phyloP scores from a whole-genome alignment of 2,888 invertebrate species.

The Dryobotodes eremita region DNA sequence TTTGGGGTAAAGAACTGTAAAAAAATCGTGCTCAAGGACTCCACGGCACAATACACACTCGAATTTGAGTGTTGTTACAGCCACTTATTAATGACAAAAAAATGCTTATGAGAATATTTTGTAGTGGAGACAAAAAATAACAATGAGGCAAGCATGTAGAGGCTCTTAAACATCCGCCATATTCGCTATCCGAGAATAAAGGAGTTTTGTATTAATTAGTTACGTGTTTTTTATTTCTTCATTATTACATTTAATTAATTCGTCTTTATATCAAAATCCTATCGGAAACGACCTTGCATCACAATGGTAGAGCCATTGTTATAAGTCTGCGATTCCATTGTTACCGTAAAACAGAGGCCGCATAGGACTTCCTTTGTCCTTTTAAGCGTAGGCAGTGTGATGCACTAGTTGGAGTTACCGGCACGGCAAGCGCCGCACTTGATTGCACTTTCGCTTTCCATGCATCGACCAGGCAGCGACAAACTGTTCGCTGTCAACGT shows the following conservation, averaged over 20 bases:
- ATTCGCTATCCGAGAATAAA: constrained; percentile 20
- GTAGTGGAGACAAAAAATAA: constrained; percentile 54
- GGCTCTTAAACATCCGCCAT: constrained; percentile 7
- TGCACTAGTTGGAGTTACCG: constrained; percentile 65
- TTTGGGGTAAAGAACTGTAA: constrained; percentile 45
- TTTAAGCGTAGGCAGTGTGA: constrained; percentile 71
- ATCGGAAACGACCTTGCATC: constrained; percentile 37
- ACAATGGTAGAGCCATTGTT: constrained; percentile 47
- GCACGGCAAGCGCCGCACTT: constrained; percentile 72
- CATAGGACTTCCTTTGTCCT: constrained; percentile 77
- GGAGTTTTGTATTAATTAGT: constrained; percentile 11
- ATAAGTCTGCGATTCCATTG: constrained; percentile 58
- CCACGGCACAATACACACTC: constrained; percentile 56
- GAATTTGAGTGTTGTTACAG: constrained; percentile 54
- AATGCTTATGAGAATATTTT: constrained; percentile 60
- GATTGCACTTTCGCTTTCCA: constrained; percentile 87
- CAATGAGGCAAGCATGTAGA: constrained; percentile 50
- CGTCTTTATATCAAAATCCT: constrained; percentile 31
- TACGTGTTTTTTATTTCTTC: constrained; percentile 22
- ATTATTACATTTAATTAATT: constrained; percentile 17
- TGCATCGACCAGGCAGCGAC: constrained; percentile 71
- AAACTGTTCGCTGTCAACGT: constrained; percentile 53
- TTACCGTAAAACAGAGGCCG: constrained; percentile 66
- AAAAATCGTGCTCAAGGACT: constrained; percentile 76
- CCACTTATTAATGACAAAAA: constrained; percentile 52